Evolutionary conservation across 2,888 invertebrate genomes (phyloP).

Genomic region (Prostheceraeus crozeri): DNA sequence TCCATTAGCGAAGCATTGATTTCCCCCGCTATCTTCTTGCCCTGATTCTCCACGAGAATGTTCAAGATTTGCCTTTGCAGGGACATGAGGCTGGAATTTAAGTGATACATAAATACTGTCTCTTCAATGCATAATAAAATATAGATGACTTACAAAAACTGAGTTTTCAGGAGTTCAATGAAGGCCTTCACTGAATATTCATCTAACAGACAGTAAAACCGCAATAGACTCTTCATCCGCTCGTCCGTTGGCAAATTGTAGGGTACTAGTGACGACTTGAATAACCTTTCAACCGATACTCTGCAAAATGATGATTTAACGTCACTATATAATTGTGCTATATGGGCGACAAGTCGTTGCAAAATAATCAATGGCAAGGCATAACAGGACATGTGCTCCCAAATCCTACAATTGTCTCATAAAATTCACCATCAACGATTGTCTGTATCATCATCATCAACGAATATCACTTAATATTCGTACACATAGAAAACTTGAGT

Average conservation of each 20-base stretch:
- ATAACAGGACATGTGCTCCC: no score
- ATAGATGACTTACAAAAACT: slow-evolving; percentile 62
- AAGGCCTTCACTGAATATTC: slow-evolving; percentile 87
- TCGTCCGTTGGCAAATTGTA: slow-evolving; percentile 76
- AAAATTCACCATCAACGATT: no score
- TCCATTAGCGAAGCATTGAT: background rate
- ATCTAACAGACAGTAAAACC: slow-evolving; percentile 82
- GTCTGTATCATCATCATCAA: no score
- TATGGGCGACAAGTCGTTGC: no score
- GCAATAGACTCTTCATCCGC: slow-evolving; percentile 84
- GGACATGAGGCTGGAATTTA: background rate
- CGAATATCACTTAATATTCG: no score
- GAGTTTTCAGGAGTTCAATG: slow-evolving; percentile 83
- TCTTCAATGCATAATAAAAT: background rate
- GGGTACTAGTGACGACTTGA: slow-evolving; percentile 88
- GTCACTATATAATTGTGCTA: no score
- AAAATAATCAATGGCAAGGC: no score
- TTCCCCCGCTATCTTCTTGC: background rate
- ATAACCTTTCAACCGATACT: slow-evolving; percentile 76
- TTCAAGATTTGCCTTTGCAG: background rate
- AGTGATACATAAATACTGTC: background rate
- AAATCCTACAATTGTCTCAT: no score
- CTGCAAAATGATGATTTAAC: slow-evolving; percentile 49
- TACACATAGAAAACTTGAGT: no score
- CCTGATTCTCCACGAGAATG: slow-evolving; percentile 1